Evolutionary conservation across 37 sponge, comb jelly and placozoan genomes (phyloP).

Genomic region (Hexactinellida sp.): DNA sequence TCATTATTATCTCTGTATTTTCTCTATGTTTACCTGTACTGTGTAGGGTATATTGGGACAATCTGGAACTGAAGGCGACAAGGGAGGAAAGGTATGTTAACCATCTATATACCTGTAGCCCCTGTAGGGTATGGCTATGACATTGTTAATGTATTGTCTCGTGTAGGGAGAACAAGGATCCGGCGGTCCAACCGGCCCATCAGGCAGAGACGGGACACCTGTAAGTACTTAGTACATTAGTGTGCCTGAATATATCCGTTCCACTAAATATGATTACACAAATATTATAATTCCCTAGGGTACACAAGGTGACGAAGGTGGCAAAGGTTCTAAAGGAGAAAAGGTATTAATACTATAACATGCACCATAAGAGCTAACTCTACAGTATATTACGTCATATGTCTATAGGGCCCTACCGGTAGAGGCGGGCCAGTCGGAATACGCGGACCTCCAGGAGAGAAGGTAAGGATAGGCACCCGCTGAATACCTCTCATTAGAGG

Average conservation of each 20-base stretch:
- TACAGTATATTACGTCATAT: no score
- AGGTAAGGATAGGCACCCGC: neutral
- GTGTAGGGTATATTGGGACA: neutral
- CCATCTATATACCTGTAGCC: no score
- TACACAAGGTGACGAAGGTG: neutral
- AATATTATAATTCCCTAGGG: neutral
- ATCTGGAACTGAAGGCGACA: constrained; percentile 5
- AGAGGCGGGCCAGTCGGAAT: neutral
- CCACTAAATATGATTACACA: no score
- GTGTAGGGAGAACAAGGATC: neutral
- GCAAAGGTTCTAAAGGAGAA: neutral
- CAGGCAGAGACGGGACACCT: neutral
- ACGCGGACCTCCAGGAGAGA: neutral
- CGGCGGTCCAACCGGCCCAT: neutral
- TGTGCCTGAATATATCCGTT: no score
- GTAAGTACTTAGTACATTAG: neutral
- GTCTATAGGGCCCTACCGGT: neutral
- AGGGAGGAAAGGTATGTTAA: neutral
- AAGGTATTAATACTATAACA: neutral
- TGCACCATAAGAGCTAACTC: neutral
- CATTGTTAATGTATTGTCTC: no score
- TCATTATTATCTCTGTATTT: no score
- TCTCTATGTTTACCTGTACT: no score
- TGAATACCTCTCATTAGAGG: no score
- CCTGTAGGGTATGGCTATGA: no score